Evolutionary conservation across 2,797 vertebrate species (phyloP).

Genomic region (Catostomus latipinnis): DNA sequence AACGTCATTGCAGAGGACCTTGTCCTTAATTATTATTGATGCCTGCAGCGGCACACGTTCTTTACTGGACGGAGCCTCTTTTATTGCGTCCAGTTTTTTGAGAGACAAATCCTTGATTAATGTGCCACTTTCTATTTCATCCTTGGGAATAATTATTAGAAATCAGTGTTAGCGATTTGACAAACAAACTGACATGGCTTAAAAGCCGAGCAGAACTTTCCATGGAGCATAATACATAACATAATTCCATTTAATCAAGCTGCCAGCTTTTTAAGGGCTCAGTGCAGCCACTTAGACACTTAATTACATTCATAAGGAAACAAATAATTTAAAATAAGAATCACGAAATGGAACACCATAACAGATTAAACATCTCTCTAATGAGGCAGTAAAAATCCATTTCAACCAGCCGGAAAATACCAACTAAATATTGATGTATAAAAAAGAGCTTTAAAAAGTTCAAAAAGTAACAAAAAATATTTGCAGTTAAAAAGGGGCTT

Average conservation of each 20-base stretch:
- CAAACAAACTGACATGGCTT: conserved; percentile 67
- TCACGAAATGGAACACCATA: conserved; percentile 51
- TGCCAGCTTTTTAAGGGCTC: conserved; percentile 59
- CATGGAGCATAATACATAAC: conserved; percentile 63
- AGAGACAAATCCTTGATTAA: conserved; percentile 74
- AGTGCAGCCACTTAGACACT: conserved; percentile 69
- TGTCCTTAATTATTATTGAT: conserved; percentile 76
- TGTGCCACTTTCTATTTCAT: conserved; percentile 66
- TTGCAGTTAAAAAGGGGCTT: conserved; percentile 65
- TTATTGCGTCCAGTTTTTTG: conserved; percentile 36
- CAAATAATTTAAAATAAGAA: conserved; percentile 58
- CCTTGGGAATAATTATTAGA: conserved; percentile 71
- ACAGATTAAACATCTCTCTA: conserved; percentile 52
- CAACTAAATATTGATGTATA: conserved; percentile 45
- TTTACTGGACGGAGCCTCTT: conserved; percentile 56
- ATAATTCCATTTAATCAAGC: conserved; percentile 67
- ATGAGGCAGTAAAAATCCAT: conserved; percentile 53
- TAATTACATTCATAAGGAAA: conserved; percentile 67
- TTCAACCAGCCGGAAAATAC: conserved; percentile 32
- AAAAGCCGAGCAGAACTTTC: conserved; percentile 66
- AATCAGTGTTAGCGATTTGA: conserved; percentile 72
- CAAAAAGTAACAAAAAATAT: conserved; percentile 49
- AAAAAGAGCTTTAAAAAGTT: conserved; percentile 34
- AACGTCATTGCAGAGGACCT: conserved; percentile 67
- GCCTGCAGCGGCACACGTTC: conserved; percentile 61